These are phyloP conservation scores for Trigoniulus corallinus DNA, from an alignment of 1,140 invertebrate species.

Conservation along the genomic window DNA sequence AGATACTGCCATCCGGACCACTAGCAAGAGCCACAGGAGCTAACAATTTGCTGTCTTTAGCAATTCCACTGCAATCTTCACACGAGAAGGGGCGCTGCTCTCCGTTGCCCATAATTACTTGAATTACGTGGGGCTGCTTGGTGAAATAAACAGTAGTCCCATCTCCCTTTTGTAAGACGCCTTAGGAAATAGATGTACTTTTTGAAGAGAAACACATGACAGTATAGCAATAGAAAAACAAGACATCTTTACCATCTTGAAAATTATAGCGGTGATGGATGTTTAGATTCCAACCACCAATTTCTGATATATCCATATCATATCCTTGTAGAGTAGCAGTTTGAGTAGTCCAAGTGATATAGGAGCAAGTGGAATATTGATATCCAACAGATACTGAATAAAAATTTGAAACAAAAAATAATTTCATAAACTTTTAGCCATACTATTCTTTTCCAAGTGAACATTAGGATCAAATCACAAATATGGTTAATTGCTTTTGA, in stretches of 20 bases:
- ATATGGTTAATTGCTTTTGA: no score
- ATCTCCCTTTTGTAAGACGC: slow-evolving; percentile 87
- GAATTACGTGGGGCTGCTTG: slow-evolving; percentile 44
- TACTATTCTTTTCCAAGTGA: no score
- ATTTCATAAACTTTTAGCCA: not conserved
- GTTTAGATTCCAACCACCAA: slow-evolving; percentile 92
- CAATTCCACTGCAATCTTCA: slow-evolving; percentile 64
- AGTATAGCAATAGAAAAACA: not conserved
- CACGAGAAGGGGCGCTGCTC: slow-evolving; percentile 56
- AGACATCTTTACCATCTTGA: slow-evolving; percentile 59
- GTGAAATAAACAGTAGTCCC: slow-evolving; percentile 84
- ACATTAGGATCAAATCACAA: no score
- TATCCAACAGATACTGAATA: slow-evolving; percentile 62
- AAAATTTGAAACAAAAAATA: not conserved
- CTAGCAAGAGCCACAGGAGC: slow-evolving; percentile 84
- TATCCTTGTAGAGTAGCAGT: slow-evolving; percentile 88
- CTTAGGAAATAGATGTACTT: slow-evolving; percentile 20
- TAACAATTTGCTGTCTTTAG: slow-evolving; percentile 67
- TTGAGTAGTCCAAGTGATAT: slow-evolving; percentile 83
- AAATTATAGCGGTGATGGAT: slow-evolving; percentile 98
- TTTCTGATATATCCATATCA: slow-evolving; percentile 89
- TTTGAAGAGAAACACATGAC: not conserved
- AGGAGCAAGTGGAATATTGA: slow-evolving; percentile 69
- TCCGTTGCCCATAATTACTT: slow-evolving; percentile 86
- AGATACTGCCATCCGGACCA: slow-evolving; percentile 87